Conservation (phyloP, 2,888 invertebrate genomes). For the Melikaiella ostensackeni region DNA sequence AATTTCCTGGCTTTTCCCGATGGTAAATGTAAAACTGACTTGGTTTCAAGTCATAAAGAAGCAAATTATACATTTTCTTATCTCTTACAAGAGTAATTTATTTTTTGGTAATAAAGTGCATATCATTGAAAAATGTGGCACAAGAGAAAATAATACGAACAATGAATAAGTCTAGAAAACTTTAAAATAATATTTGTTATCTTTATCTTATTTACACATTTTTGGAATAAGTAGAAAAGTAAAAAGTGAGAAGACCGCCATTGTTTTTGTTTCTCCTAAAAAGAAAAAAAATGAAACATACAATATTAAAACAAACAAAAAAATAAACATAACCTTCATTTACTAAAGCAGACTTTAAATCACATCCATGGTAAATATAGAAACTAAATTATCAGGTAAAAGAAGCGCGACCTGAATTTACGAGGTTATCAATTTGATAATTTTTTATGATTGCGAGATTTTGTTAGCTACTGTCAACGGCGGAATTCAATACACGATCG, state of each 20-base stretch:
- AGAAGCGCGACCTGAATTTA: background rate
- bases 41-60: background rate
- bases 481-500: background rate
- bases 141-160: background rate
- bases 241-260: background rate
- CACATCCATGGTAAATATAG: too few species aligned
- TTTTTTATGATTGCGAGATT: background rate
- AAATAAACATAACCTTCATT: too few species aligned
- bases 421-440: background rate
- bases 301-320: too few species aligned
- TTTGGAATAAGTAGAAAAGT: background rate
- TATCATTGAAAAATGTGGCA: background rate
- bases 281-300: background rate
- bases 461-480: background rate
- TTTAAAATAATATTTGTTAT: background rate
- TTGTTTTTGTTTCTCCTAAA: background rate
- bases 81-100: background rate
- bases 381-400: background rate
- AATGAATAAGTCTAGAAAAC: background rate
- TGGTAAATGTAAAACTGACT: background rate
- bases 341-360: too few species aligned
- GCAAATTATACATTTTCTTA: background rate
- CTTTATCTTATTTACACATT: background rate
- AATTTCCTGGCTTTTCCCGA: background rate
- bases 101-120: background rate